Evolutionary conservation across 2,888 invertebrate species (phyloP).

Genomic region (Listrodromus nycthemerus): DNA sequence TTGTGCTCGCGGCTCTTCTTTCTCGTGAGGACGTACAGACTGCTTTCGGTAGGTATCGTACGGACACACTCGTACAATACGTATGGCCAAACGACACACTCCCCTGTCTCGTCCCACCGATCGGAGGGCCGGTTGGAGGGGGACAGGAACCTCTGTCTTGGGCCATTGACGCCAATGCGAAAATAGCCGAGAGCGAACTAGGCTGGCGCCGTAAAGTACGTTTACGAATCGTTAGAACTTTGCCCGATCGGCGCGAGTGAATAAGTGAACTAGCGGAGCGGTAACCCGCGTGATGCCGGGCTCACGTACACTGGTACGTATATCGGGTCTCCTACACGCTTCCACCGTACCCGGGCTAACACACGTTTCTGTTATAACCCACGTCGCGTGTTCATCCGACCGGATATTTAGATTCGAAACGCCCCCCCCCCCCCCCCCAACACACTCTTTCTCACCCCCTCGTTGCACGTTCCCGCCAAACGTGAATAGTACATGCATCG

Average conservation of each 20-base stretch:
- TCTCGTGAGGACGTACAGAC: neutral
- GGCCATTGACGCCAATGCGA: conserved; percentile 74
- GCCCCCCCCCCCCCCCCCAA: conserved; percentile 8
- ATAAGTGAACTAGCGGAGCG: conserved; percentile 40
- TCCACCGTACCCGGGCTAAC: conserved; percentile 22
- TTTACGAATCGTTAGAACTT: conserved; percentile 75
- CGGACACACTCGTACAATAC: conserved; percentile 29
- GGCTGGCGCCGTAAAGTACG: conserved; percentile 75
- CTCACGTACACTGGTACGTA: conserved; percentile 14
- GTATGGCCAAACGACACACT: conserved; percentile 14
- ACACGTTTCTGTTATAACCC: conserved; percentile 33
- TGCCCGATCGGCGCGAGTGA: conserved; percentile 69
- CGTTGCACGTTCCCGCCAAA: conserved; percentile 20
- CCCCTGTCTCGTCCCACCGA: conserved; percentile 14
- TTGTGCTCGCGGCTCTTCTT: conserved; percentile 1
- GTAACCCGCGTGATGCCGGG: conserved; percentile 48
- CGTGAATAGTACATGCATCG: conserved; percentile 44
- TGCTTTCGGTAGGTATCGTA: conserved; percentile 1
- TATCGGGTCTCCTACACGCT: conserved; percentile 21
- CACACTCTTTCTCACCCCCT: neutral
- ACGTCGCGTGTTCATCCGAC: conserved; percentile 57
- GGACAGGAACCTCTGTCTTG: conserved; percentile 66
- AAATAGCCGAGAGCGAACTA: conserved; percentile 74
- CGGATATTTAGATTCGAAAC: conserved; percentile 65
- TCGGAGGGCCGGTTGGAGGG: conserved; percentile 1